Evolutionary conservation across 2,797 vertebrate species (phyloP).

Genomic region (Luscinia luscinia): DNA sequence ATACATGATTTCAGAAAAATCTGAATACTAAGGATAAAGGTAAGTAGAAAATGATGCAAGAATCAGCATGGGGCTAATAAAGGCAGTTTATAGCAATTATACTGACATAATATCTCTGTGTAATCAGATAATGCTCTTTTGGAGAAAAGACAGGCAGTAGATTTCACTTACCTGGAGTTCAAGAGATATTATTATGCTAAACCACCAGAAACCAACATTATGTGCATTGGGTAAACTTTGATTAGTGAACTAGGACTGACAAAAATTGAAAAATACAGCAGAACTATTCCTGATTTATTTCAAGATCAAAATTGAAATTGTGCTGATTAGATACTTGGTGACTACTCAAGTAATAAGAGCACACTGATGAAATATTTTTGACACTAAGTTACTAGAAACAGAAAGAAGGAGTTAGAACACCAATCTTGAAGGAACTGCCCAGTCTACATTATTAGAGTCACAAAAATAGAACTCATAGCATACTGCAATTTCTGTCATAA

Average conservation of each 20-base stretch:
- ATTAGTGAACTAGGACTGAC: background rate
- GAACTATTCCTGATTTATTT: background rate
- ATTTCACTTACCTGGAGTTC: background rate
- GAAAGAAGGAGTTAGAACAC: background rate
- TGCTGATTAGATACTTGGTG: background rate
- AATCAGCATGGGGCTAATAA: background rate
- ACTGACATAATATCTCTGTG: background rate
- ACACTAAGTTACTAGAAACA: background rate
- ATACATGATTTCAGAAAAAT: background rate
- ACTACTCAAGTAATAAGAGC: background rate
- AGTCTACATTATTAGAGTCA: background rate
- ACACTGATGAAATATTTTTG: background rate
- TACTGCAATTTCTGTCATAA: background rate
- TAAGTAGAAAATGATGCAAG: background rate
- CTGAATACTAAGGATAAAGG: background rate
- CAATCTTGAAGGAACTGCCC: background rate
- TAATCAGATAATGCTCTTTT: background rate
- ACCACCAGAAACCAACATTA: background rate
- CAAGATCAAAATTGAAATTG: background rate
- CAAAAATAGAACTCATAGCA: background rate
- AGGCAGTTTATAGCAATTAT: background rate
- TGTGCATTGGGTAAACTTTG: background rate
- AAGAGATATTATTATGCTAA: background rate
- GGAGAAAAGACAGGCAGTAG: background rate
- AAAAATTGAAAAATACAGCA: background rate